Base-by-base conservation (phyloP, 2,113 vertebrate species). In the Gallinago undulata region DNA sequence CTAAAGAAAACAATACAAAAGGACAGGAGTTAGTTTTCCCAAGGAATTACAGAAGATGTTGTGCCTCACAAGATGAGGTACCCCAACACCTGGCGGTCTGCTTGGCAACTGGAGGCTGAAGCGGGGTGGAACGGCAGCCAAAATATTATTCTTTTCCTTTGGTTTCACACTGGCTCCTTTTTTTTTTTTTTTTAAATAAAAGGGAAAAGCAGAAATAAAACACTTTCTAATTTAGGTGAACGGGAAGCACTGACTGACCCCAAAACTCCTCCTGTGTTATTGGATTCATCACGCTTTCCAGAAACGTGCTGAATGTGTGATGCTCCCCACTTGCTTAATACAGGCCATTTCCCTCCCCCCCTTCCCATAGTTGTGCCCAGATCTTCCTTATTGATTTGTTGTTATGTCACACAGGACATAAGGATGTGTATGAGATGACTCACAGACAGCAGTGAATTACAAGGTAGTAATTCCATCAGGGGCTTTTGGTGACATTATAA, bases 341-440 rank as follows among this genome's bases (percentile, higher is more conserved):
- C 47, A 48, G 21, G 19, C 72, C 23, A 3, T 66, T 53, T 93
- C 3, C 17, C 8, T n/a, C 28, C 21, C 13, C 53, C 6, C 28
- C 27, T 66, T 25, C 31, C 70, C 35, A 12, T 51, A 28, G 57
- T 11, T 69, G 45, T 80, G 77, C 81, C 66, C 78, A 39, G 35
- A 31, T 92, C 45, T 31, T 91, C 50, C 69, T 60, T n/a, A 25
- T 73, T 94, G 93, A 97, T 97, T 96, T 96, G 59, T 96, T 96
- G 59, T 90, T 67, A 9, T 97, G 89, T 91, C 84, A 76, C 55
- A 16, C 57, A 63, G 79, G 80, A 56, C 83, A 45, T 43, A 57
- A 51, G 93, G 96, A 96, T 96, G 95, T 72, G 88, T 92, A 75
- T 92, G 96, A 96, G 94, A 96, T 67, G 78, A 37, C 87, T 90